Conservation (phyloP, 2,113 vertebrate species). For the Morone saxatilis region DNA sequence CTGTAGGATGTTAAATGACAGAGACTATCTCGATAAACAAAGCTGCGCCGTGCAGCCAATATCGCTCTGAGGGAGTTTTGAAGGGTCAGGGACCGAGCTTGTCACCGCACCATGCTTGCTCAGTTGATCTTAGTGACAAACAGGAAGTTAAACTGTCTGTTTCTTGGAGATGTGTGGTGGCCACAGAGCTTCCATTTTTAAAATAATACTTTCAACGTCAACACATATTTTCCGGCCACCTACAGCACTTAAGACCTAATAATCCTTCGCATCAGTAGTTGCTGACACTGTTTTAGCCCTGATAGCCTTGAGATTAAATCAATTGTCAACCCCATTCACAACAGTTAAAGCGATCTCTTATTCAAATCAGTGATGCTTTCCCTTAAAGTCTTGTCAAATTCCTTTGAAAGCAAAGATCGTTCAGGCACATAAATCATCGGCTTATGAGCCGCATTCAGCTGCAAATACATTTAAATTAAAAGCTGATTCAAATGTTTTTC, state of each 20-base stretch:
- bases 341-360: background rate
- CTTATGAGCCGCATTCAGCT: background rate
- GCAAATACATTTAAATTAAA: constrained; percentile 1
- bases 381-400: background rate
- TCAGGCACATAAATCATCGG: background rate
- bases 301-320: background rate
- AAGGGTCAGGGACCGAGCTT: background rate
- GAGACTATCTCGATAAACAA: background rate
- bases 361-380: background rate
- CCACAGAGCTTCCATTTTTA: background rate
- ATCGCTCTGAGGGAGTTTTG: background rate
- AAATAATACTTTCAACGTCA: background rate
- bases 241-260: background rate
- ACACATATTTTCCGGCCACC: background rate
- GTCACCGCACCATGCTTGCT: background rate
- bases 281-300: background rate
- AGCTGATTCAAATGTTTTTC: background rate
- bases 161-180: constrained; percentile 4
- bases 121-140: constrained; percentile 35
- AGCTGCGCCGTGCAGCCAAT: background rate
- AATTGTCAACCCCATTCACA: background rate
- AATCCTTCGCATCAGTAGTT: background rate
- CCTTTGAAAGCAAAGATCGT: background rate
- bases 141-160: constrained; percentile 39
- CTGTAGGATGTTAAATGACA: constrained; percentile 3